These are phyloP conservation scores for Clarias fuscus DNA, from an alignment of 2,797 vertebrate species.

Conservation along the genomic window DNA sequence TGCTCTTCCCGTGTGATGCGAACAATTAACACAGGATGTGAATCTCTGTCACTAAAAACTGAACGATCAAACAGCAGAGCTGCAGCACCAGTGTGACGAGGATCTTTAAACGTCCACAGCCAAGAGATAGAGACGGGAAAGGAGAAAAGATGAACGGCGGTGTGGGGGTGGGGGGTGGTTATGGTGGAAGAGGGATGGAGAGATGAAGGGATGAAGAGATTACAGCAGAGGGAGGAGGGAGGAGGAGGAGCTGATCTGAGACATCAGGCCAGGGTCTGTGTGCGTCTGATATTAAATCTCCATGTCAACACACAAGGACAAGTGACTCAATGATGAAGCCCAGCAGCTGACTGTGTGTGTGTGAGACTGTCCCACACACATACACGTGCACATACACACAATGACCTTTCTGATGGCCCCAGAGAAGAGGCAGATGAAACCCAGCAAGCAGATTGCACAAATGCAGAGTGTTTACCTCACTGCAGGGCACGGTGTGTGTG, in stretches of 20 bases:
- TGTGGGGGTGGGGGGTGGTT: slow-evolving; percentile 27
- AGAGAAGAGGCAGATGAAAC: slow-evolving; percentile 38
- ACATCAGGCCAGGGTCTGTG: slow-evolving; percentile 83
- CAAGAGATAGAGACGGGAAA: slow-evolving; percentile 21
- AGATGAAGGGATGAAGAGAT: slow-evolving; percentile 67
- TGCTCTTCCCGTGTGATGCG: not conserved
- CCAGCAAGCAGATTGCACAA: slow-evolving; percentile 20
- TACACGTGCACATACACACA: slow-evolving; percentile 5
- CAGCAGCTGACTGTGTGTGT: slow-evolving; percentile 46
- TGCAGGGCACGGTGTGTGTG: slow-evolving; percentile 19
- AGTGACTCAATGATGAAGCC: slow-evolving; percentile 75
- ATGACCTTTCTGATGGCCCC: slow-evolving; percentile 50
- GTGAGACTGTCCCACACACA: not conserved
- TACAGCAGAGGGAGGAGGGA: slow-evolving; percentile 67
- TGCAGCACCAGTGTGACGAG: slow-evolving; percentile 33
- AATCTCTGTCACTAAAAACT: not conserved
- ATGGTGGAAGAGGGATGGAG: slow-evolving; percentile 49
- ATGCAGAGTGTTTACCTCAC: slow-evolving; percentile 44
- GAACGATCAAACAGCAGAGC: not conserved
- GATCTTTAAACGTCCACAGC: not conserved
- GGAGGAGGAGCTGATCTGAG: slow-evolving; percentile 80
- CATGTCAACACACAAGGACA: slow-evolving; percentile 87
- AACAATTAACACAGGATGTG: not conserved
- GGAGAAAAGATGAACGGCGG: slow-evolving; percentile 54
- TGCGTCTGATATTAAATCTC: slow-evolving; percentile 91